phyloP scores from a whole-genome alignment of 2,797 vertebrate genomes.

The Borostomias antarcticus region DNA sequence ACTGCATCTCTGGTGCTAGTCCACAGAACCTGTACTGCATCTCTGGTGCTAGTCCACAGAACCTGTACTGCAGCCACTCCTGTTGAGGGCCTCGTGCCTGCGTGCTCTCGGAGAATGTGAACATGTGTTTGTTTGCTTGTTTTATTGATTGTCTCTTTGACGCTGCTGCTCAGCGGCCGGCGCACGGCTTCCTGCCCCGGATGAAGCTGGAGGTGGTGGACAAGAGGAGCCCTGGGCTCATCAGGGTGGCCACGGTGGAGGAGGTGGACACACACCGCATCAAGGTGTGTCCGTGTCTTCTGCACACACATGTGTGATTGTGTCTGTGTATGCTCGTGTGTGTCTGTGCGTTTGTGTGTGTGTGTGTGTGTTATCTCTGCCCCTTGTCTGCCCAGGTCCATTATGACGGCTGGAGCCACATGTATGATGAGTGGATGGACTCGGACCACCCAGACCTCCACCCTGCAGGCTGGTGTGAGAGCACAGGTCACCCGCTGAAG shows the following conservation, averaged over 20 bases:
- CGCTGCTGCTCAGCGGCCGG: slow-evolving; percentile 77
- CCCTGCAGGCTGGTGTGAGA: slow-evolving; percentile 93
- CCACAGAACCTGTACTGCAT: background rate
- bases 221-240: slow-evolving; percentile 89
- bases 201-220: slow-evolving; percentile 97
- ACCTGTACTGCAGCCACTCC: no score
- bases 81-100: background rate
- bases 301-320: no score
- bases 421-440: slow-evolving; percentile 97
- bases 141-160: no score
- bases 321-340: background rate
- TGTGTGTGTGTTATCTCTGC: background rate
- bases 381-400: slow-evolving; percentile 80
- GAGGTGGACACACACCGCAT: slow-evolving; percentile 93
- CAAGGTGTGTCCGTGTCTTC: slow-evolving; percentile 76
- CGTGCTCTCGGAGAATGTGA: background rate
- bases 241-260: slow-evolving; percentile 90
- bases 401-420: slow-evolving; percentile 95
- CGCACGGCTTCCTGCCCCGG: slow-evolving; percentile 90
- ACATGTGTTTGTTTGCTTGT: background rate
- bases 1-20: background rate
- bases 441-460: slow-evolving; percentile 94
- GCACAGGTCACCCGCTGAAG: slow-evolving; percentile 90
- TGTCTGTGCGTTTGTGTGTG: background rate
- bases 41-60: background rate